phyloP scores from a whole-genome alignment of 2,888 invertebrate species.

The Machimus rusticus region DNA sequence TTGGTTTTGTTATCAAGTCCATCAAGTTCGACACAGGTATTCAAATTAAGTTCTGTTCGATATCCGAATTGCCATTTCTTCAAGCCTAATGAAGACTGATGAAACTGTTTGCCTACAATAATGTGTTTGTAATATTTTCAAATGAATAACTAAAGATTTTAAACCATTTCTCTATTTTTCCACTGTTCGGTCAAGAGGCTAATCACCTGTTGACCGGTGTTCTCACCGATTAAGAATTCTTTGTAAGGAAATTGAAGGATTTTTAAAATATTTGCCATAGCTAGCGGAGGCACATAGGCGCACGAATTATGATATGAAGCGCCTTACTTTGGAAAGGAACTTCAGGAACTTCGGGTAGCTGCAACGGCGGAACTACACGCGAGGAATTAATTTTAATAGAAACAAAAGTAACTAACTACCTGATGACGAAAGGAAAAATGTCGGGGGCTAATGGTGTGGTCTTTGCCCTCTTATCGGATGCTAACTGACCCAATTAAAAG shows the following conservation, averaged over 20 bases:
- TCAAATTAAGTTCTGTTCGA: no score
- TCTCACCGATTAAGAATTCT: background rate
- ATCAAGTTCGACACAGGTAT: no score
- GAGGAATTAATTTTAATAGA: background rate
- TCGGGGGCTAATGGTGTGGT: background rate
- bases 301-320: background rate
- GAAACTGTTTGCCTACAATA: no score
- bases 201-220: background rate
- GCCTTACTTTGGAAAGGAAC: background rate
- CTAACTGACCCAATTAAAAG: background rate
- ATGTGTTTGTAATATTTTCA: no score
- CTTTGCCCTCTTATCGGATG: background rate
- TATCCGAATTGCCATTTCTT: no score
- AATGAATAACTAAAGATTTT: no score
- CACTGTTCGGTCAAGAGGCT: background rate
- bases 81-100: no score
- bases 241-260: background rate
- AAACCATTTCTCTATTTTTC: no score
- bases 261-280: background rate
- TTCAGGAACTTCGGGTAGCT: background rate
- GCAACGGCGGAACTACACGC: background rate
- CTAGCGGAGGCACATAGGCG: background rate
- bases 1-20: no score
- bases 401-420: background rate
- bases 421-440: background rate